Evolutionary conservation across 2,113 vertebrate species (phyloP), one percentile per base, ranked within the genome.

Genomic region (Gobiocypris rarus): DNA sequence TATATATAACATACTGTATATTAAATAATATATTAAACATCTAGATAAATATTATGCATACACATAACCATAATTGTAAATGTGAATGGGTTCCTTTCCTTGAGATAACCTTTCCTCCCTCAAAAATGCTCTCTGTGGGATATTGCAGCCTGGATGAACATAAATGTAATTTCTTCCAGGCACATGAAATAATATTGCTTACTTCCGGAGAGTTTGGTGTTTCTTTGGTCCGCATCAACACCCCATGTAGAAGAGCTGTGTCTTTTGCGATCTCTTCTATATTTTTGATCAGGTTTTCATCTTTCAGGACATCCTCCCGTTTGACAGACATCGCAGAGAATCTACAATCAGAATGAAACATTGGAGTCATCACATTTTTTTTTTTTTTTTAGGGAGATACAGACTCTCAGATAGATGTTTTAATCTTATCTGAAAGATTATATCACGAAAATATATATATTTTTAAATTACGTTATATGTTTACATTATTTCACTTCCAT

Each of bases 151-250:
- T 19, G 15, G 34, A 70, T 70, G 34, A 70, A 38, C 19, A 1
- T 15, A 3, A 28, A 75, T 28, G 48, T 6, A 3, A 75, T 54
- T 75, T 75, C 28, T 75, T 75, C 5, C 17, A 13, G 34, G 3
- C 43, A 61, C 0, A 70, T 24, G 26, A 77, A 22, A 14, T 15
- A 71, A 45, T n/a, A 0, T 9, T 26, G 0, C 4, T 91, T 89
- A 98, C 97, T 22, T 97, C 94, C 0, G 97, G 96, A 22, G 94
- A 94, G 87, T 93, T 94, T 41, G 97, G 95, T 14, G 87, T 89
- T 43, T 94, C 94, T 38, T 94, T 88, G 24, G 94, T 96, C 85
- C 97, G 94, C 94, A 98, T 96, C 38, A 98, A 70, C 22, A 96
- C 91, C 0, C 98, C 98, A 3, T 94, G 92, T 10, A 96, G 91